phyloP scores from a whole-genome alignment of 2,113 vertebrate species.

The Rhizomys pruinosus region DNA sequence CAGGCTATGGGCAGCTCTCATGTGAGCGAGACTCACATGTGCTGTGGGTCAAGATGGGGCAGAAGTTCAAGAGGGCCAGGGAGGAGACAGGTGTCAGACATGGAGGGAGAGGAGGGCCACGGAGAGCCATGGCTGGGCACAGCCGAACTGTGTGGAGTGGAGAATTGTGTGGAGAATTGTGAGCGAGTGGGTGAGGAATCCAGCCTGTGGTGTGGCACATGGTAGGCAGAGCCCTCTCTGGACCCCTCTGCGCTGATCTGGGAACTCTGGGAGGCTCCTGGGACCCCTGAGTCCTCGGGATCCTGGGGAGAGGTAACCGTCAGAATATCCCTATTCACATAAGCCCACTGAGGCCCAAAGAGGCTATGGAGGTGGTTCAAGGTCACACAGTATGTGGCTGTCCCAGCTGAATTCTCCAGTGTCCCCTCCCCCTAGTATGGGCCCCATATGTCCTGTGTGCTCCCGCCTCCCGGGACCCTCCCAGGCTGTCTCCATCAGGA shows the following conservation, averaged over 20 bases:
- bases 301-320: accelerated
- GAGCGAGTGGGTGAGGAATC: not conserved
- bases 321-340: not conserved
- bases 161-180: accelerated
- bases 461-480: accelerated
- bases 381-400: not conserved
- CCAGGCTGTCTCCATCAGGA: not conserved
- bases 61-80: not conserved
- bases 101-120: not conserved
- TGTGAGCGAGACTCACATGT: not conserved
- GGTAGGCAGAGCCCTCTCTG: not conserved
- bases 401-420: not conserved
- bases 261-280: not conserved
- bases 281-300: not conserved
- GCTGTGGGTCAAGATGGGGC: not conserved
- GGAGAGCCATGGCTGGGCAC: not conserved
- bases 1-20: not conserved
- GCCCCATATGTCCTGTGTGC: accelerated
- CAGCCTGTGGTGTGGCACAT: not conserved
- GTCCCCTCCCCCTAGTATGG: no score
- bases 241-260: no score
- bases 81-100: not conserved
- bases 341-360: not conserved
- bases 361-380: no score
- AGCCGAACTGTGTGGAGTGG: not conserved